phyloP scores from a whole-genome alignment of 2,888 invertebrate genomes.

The Trachelus iudaicus region DNA sequence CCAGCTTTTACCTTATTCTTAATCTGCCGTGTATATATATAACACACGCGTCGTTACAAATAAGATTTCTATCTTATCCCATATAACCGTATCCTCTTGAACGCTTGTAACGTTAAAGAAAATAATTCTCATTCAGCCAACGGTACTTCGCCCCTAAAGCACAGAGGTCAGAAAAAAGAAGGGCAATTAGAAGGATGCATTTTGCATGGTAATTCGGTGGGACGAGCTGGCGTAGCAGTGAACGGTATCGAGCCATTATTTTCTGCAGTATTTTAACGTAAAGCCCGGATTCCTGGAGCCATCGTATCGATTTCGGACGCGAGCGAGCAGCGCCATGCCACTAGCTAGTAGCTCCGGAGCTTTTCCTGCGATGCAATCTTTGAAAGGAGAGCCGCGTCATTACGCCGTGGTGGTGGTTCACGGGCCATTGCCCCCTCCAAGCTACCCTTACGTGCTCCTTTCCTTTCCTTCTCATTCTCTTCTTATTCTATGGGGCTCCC shows the following conservation, averaged over 20 bases:
- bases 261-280: slow-evolving; percentile 56
- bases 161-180: slow-evolving; percentile 14
- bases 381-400: slow-evolving; percentile 66
- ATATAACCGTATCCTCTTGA: neutral
- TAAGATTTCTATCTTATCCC: neutral
- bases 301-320: slow-evolving; percentile 54
- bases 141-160: neutral
- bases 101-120: neutral
- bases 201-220: slow-evolving; percentile 44
- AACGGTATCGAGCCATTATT: slow-evolving; percentile 38
- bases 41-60: neutral
- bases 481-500: slow-evolving; percentile 31
- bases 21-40: neutral
- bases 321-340: slow-evolving; percentile 21
- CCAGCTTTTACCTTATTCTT: neutral
- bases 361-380: slow-evolving; percentile 66
- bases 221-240: neutral
- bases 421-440: slow-evolving; percentile 61
- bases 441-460: slow-evolving; percentile 44
- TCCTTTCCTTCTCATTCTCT: slow-evolving; percentile 29
- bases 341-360: slow-evolving; percentile 36
- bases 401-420: slow-evolving; percentile 63
- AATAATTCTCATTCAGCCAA: neutral
- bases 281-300: slow-evolving; percentile 56
- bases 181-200: slow-evolving; percentile 50